phyloP scores from a whole-genome alignment of 1,140 invertebrate species.

The Formica selysi region DNA sequence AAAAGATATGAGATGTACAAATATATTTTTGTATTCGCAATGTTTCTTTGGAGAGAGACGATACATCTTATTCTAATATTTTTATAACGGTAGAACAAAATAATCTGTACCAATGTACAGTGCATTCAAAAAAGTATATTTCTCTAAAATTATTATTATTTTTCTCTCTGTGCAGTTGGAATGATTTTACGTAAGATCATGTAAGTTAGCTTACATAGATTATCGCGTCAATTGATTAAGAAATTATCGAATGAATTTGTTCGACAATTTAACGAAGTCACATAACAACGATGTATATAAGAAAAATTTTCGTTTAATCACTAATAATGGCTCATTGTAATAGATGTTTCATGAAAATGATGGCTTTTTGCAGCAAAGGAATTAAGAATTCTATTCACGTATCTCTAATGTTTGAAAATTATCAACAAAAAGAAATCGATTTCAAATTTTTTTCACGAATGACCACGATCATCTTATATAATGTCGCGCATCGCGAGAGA shows the following conservation, averaged over 20 bases:
- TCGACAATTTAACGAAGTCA: no score
- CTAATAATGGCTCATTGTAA: no score
- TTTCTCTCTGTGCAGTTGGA: not conserved
- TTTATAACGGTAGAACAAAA: not conserved
- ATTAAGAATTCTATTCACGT: not conserved
- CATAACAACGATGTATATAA: not conserved
- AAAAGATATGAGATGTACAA: not conserved
- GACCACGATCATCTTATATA: not conserved
- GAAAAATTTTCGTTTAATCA: no score
- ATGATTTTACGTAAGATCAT: not conserved
- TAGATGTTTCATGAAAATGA: no score
- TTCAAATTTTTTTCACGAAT: not conserved
- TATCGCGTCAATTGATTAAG: not conserved
- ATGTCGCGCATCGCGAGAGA: not conserved
- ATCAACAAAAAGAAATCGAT: not conserved
- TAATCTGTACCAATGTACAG: not conserved
- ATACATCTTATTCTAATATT: conserved; percentile 2
- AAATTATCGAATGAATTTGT: no score
- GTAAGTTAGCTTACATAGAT: not conserved
- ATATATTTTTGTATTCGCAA: conserved; percentile 1
- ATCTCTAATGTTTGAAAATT: conserved; percentile 1
- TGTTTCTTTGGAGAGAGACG: not conserved
- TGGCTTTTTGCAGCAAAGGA: not conserved
- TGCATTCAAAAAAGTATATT: not conserved
- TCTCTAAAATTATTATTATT: not conserved